A percentile compares a stretch with the other conserved stretches of the same genome.
phyloP scores from a whole-genome alignment of 2,113 vertebrate species.

The Fregata magnificens region DNA sequence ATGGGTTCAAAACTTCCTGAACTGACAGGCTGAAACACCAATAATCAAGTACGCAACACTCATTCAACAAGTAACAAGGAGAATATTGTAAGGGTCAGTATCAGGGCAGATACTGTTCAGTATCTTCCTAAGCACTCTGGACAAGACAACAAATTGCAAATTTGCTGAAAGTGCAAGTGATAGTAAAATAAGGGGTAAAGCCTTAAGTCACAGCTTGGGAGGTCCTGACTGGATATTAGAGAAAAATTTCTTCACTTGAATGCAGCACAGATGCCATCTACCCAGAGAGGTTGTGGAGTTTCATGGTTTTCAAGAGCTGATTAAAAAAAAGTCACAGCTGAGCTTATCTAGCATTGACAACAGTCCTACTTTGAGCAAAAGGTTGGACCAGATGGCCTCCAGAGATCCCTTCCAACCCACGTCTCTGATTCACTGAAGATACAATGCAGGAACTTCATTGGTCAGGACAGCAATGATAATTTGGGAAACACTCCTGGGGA shows the following conservation, averaged over 20 bases:
- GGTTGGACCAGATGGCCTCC: background rate
- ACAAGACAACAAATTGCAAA: background rate
- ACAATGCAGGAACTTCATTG: background rate
- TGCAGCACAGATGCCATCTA: background rate
- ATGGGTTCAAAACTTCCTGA: background rate
- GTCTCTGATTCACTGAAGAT: background rate
- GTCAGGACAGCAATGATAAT: background rate
- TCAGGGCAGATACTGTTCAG: background rate
- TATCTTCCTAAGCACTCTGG: background rate
- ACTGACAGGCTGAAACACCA: background rate
- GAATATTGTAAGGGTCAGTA: background rate
- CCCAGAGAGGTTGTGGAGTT: background rate
- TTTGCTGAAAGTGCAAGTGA: background rate
- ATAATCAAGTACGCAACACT: background rate
- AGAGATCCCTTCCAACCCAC: background rate
- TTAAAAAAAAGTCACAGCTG: background rate
- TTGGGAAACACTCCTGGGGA: background rate
- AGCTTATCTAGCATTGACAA: background rate
- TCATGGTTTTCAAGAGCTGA: background rate
- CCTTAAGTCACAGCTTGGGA: background rate
- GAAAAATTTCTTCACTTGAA: background rate
- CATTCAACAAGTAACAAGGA: background rate
- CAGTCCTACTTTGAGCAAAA: background rate
- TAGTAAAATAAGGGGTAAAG: background rate
- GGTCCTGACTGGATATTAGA: background rate